These are phyloP conservation scores for Caprella mutica DNA, from an alignment of 2,888 invertebrate species.

Conservation along the genomic window DNA sequence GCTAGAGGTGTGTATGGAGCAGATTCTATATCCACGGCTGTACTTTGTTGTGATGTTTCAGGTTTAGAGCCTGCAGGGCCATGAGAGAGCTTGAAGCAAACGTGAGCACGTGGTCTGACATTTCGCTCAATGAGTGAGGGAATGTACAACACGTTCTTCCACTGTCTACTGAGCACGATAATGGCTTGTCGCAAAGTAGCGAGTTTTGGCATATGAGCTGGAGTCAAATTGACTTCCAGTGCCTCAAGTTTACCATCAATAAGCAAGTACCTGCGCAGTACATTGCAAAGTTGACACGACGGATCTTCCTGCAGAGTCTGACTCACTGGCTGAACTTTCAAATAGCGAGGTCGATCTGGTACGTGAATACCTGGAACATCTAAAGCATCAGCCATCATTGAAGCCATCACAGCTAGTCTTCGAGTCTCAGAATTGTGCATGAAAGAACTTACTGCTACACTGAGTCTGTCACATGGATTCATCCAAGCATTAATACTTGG, in stretches of 20 bases:
- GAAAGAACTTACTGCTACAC: conserved; percentile 69
- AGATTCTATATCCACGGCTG: too few species aligned
- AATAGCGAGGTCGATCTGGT: conserved; percentile 64
- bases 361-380: conserved; percentile 75
- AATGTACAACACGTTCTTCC: conserved; percentile 92
- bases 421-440: conserved; percentile 48
- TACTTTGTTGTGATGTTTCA: too few species aligned
- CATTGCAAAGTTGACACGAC: conserved; percentile 81
- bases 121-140: conserved; percentile 79
- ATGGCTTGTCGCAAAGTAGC: conserved; percentile 78
- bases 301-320: conserved; percentile 89
- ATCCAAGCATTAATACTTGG: conserved; percentile 97
- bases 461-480: conserved; percentile 84
- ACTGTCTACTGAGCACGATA: conserved; percentile 88
- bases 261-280: conserved; percentile 67
- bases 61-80: neutral
- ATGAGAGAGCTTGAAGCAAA: neutral
- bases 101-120: conserved; percentile 44
- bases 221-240: conserved; percentile 71
- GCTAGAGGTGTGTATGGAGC: too few species aligned
- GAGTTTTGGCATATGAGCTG: conserved; percentile 70
- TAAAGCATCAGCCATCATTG: conserved; percentile 86
- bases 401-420: conserved; percentile 66
- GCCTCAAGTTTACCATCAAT: conserved; percentile 60
- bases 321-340: conserved; percentile 72